Base-by-base conservation (phyloP, 2,113 vertebrate genomes). In the Eurypyga helias region DNA sequence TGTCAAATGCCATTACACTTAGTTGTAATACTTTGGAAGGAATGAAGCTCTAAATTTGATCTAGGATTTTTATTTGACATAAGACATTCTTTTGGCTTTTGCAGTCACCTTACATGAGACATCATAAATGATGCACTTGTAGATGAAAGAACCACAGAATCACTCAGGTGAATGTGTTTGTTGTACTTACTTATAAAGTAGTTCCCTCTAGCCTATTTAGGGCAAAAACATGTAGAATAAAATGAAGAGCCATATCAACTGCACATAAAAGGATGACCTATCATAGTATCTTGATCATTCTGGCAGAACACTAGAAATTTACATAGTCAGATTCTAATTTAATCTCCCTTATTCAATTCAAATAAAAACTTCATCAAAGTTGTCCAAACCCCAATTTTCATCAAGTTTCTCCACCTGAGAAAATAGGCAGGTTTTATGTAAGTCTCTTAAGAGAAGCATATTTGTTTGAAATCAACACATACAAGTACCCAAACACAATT, bases 31-130 rank as follows among this genome's bases (percentile, higher is more conserved):
- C 66, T 78, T 43, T 38, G 83, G 41, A 77, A 95, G 58, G 87
- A 97, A 97, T 94, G 94, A 93, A 71, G 87, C 76, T 80, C 89
- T 95, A 84, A 94, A 97, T 45, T 91, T 97, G 97, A 98, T 96
- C 95, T 87, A 98, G 91, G 96, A 93, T 62, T 65, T 87, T 92
- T 83, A 75, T 86, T 81, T 97, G 96, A 96, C 87, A 81, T 73
- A 77, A 25, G 60, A 85, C 71, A 87, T 92, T 90, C n/a, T 89
- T 96, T 69, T 34, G 71, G 49, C 33, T 96, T 97, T 98, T 92
- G 80, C 72, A 91, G 66, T 83, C 93, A 89, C 84, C 61, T 93
- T 95, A 78, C 29, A 70, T 38, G 38, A 93, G 71, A 52, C 25
- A 54, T 93, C 95, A 58, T 64, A 93, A 93, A 83, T 85, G 81